Conservation (phyloP, 2,113 vertebrate species). For the Neogobius melanostomus region DNA sequence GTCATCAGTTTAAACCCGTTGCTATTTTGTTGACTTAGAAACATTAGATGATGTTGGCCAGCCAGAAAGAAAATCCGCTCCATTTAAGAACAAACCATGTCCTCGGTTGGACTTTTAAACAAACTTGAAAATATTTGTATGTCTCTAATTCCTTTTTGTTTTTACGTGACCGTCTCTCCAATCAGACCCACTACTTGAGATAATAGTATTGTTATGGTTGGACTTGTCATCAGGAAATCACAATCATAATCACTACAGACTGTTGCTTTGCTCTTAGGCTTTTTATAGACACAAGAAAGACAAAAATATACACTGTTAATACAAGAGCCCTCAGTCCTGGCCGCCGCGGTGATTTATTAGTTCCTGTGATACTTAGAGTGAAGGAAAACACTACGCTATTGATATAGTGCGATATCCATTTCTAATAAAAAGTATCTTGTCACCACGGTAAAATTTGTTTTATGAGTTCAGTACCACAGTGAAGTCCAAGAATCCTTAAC, state of each 20-base stretch:
- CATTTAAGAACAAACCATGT: constrained; percentile 27
- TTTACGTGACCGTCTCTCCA: constrained; percentile 50
- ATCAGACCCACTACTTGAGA: constrained; percentile 49
- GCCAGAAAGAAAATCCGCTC: constrained; percentile 40
- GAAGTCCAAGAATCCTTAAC: neutral
- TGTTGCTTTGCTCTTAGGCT: constrained; percentile 53
- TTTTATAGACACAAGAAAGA: constrained; percentile 45
- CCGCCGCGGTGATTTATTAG: constrained; percentile 39
- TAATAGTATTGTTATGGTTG: constrained; percentile 61
- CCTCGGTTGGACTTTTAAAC: constrained; percentile 53
- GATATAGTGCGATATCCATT: constrained; percentile 12
- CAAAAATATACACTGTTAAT: constrained; percentile 45
- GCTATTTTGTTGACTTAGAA: constrained; percentile 53
- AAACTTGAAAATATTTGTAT: constrained; percentile 38
- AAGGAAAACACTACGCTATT: constrained; percentile 28
- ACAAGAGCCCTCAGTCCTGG: constrained; percentile 32
- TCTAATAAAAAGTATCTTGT: constrained; percentile 29
- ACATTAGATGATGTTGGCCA: constrained; percentile 48
- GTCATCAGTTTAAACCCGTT: constrained; percentile 55
- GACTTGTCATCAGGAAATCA: constrained; percentile 52
- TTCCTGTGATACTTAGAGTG: constrained; percentile 28
- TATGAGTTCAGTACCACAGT: constrained; percentile 15
- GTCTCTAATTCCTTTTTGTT: constrained; percentile 38
- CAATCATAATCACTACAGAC: constrained; percentile 51
- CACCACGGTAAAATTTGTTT: constrained; percentile 1